A percentile compares a stretch with the other conserved stretches of the same genome.
Evolutionary conservation across 2,797 vertebrate genomes (phyloP).

Genomic region (Crocidura indochinensis): DNA sequence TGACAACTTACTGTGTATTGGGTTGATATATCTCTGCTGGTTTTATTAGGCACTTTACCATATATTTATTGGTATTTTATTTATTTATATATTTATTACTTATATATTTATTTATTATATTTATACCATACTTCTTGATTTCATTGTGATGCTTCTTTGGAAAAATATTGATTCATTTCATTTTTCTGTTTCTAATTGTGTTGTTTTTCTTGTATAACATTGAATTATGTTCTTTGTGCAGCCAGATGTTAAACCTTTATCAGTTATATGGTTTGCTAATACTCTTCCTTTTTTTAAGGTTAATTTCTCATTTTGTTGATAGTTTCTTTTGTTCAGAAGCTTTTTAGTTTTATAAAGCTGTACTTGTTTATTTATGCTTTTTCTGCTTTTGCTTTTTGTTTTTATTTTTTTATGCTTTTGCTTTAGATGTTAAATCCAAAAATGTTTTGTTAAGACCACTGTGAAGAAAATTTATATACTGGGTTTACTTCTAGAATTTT

Average conservation of each 20-base stretch:
- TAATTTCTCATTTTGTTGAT: conserved; percentile 6
- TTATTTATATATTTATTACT: neutral
- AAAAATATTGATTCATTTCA: neutral
- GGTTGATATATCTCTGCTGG: conserved; percentile 1
- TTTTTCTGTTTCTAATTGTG: neutral
- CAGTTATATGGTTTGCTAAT: too few species aligned
- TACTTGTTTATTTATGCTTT: too few species aligned
- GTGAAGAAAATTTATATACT: neutral
- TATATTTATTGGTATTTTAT: neutral
- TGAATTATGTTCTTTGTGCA: neutral
- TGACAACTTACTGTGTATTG: neutral
- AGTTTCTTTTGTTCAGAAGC: neutral
- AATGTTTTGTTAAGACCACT: neutral
- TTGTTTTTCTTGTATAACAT: too few species aligned
- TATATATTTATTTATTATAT: neutral
- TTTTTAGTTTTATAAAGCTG: conserved; percentile 30
- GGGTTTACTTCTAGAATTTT: conserved; percentile 9
- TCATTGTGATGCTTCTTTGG: neutral
- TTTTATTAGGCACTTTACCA: neutral
- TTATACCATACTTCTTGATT: neutral
- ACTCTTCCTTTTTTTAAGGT: neutral
- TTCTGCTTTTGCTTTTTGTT: too few species aligned
- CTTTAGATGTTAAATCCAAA: neutral
- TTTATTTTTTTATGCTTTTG: neutral
- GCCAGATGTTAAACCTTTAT: too few species aligned